Base-by-base conservation (phyloP, 2,888 invertebrate species). In the Drymonia ruficornis region DNA sequence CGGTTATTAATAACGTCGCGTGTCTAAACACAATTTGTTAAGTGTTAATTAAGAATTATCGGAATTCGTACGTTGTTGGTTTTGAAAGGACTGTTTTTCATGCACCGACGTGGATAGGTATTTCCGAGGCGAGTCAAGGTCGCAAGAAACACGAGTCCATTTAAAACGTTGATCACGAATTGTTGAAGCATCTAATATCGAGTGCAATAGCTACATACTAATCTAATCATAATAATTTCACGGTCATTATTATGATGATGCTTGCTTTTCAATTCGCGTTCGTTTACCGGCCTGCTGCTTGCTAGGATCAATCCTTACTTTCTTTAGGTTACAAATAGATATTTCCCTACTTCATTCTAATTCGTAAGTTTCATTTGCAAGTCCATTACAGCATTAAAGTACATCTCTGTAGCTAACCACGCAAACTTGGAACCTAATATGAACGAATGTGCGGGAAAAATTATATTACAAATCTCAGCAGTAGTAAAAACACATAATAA, bases 41-140 rank as follows among this genome's bases (percentile, higher is more conserved):
- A 52, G 50, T 53, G 50, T 63, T 62, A 63, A 65, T 63, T 53
- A 49, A 60, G 52, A 56, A 59, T 59, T 61, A 66, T 59, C 13
- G 40, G 59, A 57, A 60, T 60, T 55, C 55, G 56, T 62, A 50
- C 19, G 49, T 55, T 55, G 52, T 59, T 53, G 34, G 52, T 57
- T 67, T 64, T 56, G 57, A 61, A 68, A 57, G 63, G 53, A 47
- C 29, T 31, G 59, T 53, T 67, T 72, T 64, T 62, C 49, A 59
- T 63, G 55, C 51, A 59, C 19, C 52, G 38, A 18, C 31, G 50
- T 50, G 43, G 46, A 53, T 67, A 31, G 34, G 61, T 62, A 68
- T 68, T 69, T 62, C 64, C 56, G 66, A 76, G 70, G 55, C 57
- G 63, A 78, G 70, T 74, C 78, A 84, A 84, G 83, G 84, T 74